phyloP scores from a whole-genome alignment of 2,888 invertebrate genomes.

The Aricia artaxerxes region DNA sequence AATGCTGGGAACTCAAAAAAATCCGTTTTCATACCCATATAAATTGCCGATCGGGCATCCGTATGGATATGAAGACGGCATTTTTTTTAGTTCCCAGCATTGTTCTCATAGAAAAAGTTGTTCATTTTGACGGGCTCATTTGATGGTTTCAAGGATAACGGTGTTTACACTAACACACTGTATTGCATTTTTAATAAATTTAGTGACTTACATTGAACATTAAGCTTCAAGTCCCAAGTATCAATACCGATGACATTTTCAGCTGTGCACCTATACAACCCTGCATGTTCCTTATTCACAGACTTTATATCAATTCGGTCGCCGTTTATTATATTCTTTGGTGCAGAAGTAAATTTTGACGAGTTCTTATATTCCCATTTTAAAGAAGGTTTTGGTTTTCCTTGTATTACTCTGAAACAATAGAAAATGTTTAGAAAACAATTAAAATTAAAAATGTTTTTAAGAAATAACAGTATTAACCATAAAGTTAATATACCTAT shows the following conservation, averaged over 20 bases:
- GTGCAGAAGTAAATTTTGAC: constrained; percentile 44
- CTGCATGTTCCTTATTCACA: constrained; percentile 53
- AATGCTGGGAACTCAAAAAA: no score
- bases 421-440: not conserved
- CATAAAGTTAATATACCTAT: no score
- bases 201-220: constrained; percentile 63
- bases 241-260: constrained; percentile 62
- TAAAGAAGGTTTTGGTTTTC: constrained; percentile 59
- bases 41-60: no score
- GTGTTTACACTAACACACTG: no score
- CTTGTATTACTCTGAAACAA: constrained; percentile 53
- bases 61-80: no score
- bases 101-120: no score
- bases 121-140: no score
- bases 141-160: no score
- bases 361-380: constrained; percentile 52
- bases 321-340: constrained; percentile 41
- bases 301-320: constrained; percentile 47
- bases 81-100: no score
- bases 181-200: not conserved
- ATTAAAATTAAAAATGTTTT: not conserved
- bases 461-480: no score
- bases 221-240: constrained; percentile 50
- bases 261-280: constrained; percentile 62
- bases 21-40: no score